These are phyloP conservation scores for Oscheius sp. DNA, from an alignment of 2,888 invertebrate species.

Conservation along the genomic window DNA sequence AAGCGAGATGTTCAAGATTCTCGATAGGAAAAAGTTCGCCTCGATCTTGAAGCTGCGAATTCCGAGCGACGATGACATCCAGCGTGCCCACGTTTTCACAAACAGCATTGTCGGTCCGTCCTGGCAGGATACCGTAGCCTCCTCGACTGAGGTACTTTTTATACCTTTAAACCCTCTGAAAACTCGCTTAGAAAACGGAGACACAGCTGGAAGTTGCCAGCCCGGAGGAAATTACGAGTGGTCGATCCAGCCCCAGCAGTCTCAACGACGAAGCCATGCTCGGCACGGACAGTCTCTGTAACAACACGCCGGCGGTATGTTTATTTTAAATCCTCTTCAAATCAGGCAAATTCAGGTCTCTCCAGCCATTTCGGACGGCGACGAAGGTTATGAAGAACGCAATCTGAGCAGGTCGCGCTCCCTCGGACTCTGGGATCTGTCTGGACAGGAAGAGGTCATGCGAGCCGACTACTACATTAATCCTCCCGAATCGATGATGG, in stretches of 20 bases:
- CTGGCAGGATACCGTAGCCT: conserved; percentile 42
- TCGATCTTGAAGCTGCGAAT: conserved; percentile 50
- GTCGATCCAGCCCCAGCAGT: conserved; percentile 7
- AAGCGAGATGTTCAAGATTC: conserved; percentile 55
- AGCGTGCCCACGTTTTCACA: conserved; percentile 27
- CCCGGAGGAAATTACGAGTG: neutral
- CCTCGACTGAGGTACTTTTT: neutral
- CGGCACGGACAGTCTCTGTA: conserved; percentile 42
- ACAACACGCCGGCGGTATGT: conserved; percentile 48
- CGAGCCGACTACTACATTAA: neutral
- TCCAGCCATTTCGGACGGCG: conserved; percentile 26
- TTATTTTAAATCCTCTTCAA: neutral
- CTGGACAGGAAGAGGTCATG: neutral
- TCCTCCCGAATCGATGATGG: neutral
- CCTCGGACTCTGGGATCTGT: neutral
- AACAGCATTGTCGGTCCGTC: conserved; percentile 43
- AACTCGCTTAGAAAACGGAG: too few relatives aligned
- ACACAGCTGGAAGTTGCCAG: neutral
- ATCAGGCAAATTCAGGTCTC: conserved; percentile 7
- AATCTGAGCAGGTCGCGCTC: conserved; percentile 7
- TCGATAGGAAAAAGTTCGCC: conserved; percentile 64
- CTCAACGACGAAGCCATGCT: conserved; percentile 25
- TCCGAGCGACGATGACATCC: conserved; percentile 52
- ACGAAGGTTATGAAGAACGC: conserved; percentile 20
- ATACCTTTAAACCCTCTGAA: too few relatives aligned